Percentiles rank a stretch among this genome's conserved stretches.
Evolutionary conservation across 2,888 invertebrate genomes (phyloP).

Genomic region (Laspeyria flexula): DNA sequence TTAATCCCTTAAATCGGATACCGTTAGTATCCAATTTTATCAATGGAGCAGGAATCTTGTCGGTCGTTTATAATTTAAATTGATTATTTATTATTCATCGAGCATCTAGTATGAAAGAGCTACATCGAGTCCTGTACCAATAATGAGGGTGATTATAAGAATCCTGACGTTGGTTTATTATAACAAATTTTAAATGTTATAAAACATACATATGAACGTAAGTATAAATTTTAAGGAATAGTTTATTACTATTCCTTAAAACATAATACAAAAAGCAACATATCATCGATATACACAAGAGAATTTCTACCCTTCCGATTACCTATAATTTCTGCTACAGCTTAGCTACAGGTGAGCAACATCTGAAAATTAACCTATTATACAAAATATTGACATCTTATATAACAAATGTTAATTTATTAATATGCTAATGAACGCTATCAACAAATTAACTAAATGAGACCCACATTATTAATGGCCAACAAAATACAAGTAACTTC

Average conservation of each 20-base stretch:
- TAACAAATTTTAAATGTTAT: too few relatives aligned
- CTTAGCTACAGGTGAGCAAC: too few relatives aligned
- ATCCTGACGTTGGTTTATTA: background rate
- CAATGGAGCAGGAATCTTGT: background rate
- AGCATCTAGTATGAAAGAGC: background rate
- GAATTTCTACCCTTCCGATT: too few relatives aligned
- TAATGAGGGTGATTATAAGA: background rate
- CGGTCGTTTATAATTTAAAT: background rate
- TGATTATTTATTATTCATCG: slow-evolving; percentile 5
- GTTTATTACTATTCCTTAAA: too few relatives aligned
- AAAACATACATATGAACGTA: too few relatives aligned
- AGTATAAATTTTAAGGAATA: too few relatives aligned
- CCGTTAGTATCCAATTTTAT: background rate
- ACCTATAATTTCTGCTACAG: too few relatives aligned
- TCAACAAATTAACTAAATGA: background rate
- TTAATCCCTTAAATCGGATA: background rate
- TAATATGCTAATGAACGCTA: background rate
- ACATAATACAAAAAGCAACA: too few relatives aligned
- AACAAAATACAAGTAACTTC: too few relatives aligned
- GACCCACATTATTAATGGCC: background rate
- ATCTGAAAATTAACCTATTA: too few relatives aligned
- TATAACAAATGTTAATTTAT: background rate
- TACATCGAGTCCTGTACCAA: background rate
- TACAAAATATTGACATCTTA: too few relatives aligned
- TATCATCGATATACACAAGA: too few relatives aligned